Evolutionary conservation across 2,113 vertebrate species (phyloP), one percentile per base, ranked within the genome.

Genomic region (Aptenodytes forsteri): DNA sequence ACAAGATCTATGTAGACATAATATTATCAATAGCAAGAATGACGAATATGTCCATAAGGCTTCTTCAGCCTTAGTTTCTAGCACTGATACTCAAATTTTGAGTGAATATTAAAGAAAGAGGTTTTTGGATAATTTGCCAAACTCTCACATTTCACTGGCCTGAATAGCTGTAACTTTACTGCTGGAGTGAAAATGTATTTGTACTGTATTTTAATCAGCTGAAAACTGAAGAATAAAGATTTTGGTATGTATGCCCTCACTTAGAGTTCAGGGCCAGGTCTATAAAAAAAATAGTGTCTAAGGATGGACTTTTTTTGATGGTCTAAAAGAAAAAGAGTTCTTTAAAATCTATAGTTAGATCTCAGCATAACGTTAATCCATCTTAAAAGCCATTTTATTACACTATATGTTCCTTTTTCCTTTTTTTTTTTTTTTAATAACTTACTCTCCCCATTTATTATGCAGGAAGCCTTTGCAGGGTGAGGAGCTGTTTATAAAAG

Each of bases 351-450:
- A 2, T 84, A 17, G 18, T 61, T 62, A 70, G 36, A 66, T 40
- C 11, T 52, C 46, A 70, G 8, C 6, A 23, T 38, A 86, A n/a
- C 0, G 1, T 36, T 34, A 83, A 75, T 90, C 23, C 10, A 54
- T 40, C 46, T 50, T 52, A 46, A 75, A 89, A 66, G 3, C 1
- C 22, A 46, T 46, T 87, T 75, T 62, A 44, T 44, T 47, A 52
- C 16, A 38, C 7, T 9, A 5, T 14, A 13, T 52, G 8, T 29
- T 58, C 4, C 0, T 21, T 12, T 8, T 10, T 49, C 0, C 20
- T 10, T 8, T 10, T 49, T 61, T 7, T 29, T 30, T 5, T 25
- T 36, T 40, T 47, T 9, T 8, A 12, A 40, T 16, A 26, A 36
- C 27, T 73, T 88, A 29, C 4, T 67, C 15, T 76, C 6, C 1